These are phyloP conservation scores for Dasysyrphus albostriatus DNA, from an alignment of 2,888 invertebrate genomes.

Conservation along the genomic window DNA sequence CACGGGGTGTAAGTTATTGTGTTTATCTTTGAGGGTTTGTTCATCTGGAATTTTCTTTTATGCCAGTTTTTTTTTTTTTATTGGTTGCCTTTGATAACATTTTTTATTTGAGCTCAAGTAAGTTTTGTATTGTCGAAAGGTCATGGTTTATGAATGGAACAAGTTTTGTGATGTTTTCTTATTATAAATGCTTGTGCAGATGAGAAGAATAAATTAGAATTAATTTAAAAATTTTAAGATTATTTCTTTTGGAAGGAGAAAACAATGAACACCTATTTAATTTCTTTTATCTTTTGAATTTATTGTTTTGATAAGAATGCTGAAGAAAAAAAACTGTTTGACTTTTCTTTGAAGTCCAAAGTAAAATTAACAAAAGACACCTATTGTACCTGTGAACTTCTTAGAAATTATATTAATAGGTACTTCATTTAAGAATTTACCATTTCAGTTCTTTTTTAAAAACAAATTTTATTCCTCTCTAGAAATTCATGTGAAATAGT, in stretches of 20 bases:
- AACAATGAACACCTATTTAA: neutral
- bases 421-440: no score
- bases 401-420: no score
- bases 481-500: no score
- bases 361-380: neutral
- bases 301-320: neutral
- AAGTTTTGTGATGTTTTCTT: neutral
- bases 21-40: neutral
- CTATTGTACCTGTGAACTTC: no score
- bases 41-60: neutral
- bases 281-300: neutral
- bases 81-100: neutral
- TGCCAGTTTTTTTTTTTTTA: neutral
- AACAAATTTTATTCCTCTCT: no score
- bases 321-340: neutral
- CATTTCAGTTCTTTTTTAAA: no score
- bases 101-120: slow-evolving; percentile 4
- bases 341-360: neutral
- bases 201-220: neutral
- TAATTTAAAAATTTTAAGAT: neutral
- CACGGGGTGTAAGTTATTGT: neutral
- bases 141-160: neutral
- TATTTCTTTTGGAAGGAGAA: neutral
- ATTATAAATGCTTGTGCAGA: neutral
- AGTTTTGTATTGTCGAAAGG: neutral